phyloP scores from a whole-genome alignment of 2,888 invertebrate genomes.

The Idaea biselata region DNA sequence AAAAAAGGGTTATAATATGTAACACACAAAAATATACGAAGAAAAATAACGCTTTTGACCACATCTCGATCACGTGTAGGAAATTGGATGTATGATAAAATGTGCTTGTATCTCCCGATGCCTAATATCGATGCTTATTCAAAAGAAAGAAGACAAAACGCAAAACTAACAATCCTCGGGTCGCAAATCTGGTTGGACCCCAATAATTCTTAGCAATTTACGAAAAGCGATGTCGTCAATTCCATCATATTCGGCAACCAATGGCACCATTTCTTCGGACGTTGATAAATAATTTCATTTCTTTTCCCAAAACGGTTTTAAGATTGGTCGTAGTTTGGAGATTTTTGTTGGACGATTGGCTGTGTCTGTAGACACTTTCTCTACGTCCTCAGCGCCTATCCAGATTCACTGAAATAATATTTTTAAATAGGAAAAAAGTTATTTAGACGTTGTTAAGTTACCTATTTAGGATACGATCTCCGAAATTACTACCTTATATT shows the following conservation, averaged over 20 bases:
- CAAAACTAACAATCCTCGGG: constrained; percentile 28
- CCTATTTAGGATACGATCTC: too few relatives aligned
- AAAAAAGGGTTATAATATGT: not conserved
- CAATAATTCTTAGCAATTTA: constrained; percentile 55
- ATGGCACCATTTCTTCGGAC: constrained; percentile 49
- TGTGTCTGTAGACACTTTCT: not conserved
- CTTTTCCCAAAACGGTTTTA: constrained; percentile 43
- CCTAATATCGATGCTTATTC: constrained; percentile 4
- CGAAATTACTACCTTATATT: too few relatives aligned
- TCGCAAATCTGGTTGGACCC: constrained; percentile 44
- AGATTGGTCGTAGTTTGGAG: constrained; percentile 14
- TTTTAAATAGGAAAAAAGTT: too few relatives aligned
- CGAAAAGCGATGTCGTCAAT: constrained; percentile 47
- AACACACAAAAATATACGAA: constrained; percentile 1
- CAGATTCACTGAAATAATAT: too few relatives aligned
- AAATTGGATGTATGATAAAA: not conserved
- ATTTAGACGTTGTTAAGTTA: too few relatives aligned
- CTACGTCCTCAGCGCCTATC: too few relatives aligned
- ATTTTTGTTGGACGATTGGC: not conserved
- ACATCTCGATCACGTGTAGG: not conserved
- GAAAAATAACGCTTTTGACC: not conserved
- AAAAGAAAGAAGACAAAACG: constrained; percentile 16
- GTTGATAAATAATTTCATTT: constrained; percentile 71
- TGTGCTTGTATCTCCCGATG: constrained; percentile 1
- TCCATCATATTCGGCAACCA: constrained; percentile 41